Base-by-base conservation (phyloP, 1,140 invertebrate genomes). In the Diuraphis noxia region DNA sequence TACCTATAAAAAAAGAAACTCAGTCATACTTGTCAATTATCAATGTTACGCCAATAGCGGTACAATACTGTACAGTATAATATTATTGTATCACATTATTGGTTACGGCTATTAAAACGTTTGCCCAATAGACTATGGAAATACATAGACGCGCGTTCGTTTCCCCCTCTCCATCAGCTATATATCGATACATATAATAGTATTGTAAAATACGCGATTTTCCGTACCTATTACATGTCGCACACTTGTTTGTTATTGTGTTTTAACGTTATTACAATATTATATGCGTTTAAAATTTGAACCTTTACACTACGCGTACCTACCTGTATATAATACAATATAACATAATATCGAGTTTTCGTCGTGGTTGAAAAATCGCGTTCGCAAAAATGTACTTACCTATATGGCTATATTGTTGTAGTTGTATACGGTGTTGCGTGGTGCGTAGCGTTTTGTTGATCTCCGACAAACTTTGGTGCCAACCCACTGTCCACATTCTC, bases 21-120 rank as follows among this genome's bases (percentile, higher is more conserved):
- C 89, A 49, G 89, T 82, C 89, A 49, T 91, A 82, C 43, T 82
- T 81, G 89, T 91, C 89, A 91, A 91, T 91, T 91, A 91, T 82
- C 89, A 49, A 91, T 81, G 89, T 91, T 91, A 91, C 89, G 77
- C 89, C 89, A 49, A 77, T 90, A 82, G 89, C 77, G 41, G 89
- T 91, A 91, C 89, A 91, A 91, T 91, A 91, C 77, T 82, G 77
- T 90, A 90, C 36, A 72, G 56, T 72, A 72, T 72, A 72, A 72
- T 72, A 72, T 72, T n/a, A n/a, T 72, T 72, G 30, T 72, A 77
- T 41, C 56, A 17, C 43, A 23, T 81, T 81, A 81, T 49, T 81
- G 89, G 89, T 91, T 91, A 91, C 89, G 89, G 89, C 89, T 46
- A 82, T 91, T 91, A 91, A 81, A 91, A 91, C 89, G 89, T 82